A percentile compares a stretch with the other conserved stretches of the same genome.
Conservation (phyloP, 1,140 invertebrate genomes). For the Anoplophora glabripennis region DNA sequence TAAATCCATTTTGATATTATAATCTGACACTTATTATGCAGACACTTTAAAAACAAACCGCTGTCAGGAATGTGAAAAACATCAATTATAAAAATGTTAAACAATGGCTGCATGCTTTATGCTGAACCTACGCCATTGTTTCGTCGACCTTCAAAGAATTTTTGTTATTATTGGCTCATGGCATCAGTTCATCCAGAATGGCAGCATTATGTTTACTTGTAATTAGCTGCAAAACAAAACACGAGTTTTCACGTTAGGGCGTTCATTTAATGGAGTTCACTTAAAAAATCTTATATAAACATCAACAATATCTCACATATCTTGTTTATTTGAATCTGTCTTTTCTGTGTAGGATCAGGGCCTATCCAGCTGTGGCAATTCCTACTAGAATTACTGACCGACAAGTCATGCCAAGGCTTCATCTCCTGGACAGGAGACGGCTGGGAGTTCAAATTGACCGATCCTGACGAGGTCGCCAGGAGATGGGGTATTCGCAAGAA, state of each 20-base stretch:
- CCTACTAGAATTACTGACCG: constrained; percentile 90
- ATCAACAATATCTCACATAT: not conserved
- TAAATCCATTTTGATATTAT: no score
- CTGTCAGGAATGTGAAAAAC: no score
- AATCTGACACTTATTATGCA: no score
- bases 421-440: constrained; percentile 98
- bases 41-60: no score
- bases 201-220: no score
- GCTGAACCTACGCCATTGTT: constrained; percentile 5
- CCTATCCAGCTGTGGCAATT: constrained; percentile 98
- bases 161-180: constrained; percentile 1
- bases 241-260: no score
- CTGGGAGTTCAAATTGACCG: constrained; percentile 99
- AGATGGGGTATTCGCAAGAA: constrained; percentile 97
- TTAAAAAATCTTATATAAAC: not conserved
- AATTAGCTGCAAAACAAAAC: no score
- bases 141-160: constrained; percentile 3
- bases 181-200: no score
- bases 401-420: constrained; percentile 93
- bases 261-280: no score
- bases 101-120: no score
- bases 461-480: constrained; percentile 95
- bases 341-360: constrained; percentile 67
- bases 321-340: not conserved
- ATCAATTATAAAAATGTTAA: no score